These are phyloP conservation scores for Chymomyza procnemis DNA, from an alignment of 2,888 invertebrate genomes.

Conservation along the genomic window DNA sequence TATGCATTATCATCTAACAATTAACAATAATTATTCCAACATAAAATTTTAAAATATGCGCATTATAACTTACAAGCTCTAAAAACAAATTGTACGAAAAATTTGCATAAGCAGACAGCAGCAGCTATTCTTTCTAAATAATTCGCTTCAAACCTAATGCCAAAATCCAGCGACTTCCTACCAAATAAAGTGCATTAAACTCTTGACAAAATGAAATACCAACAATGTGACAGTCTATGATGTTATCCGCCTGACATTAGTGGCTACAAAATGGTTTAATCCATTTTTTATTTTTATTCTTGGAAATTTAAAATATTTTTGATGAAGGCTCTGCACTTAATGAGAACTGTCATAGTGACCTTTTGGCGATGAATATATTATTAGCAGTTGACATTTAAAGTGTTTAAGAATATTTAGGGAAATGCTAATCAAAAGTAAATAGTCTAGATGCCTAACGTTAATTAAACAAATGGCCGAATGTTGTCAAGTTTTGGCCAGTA, in stretches of 20 bases:
- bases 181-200: neutral
- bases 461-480: constrained; percentile 60
- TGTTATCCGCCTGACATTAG: neutral
- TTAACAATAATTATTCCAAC: too few species aligned
- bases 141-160: neutral
- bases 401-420: neutral
- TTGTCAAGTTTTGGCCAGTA: constrained; percentile 12
- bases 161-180: neutral
- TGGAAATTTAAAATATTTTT: neutral
- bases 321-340: neutral
- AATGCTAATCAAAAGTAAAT: neutral
- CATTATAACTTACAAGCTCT: too few species aligned
- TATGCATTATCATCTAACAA: too few species aligned
- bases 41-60: too few species aligned
- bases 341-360: neutral
- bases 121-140: too few species aligned
- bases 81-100: too few species aligned
- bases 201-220: neutral
- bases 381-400: neutral
- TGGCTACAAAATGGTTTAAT: neutral
- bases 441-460: constrained; percentile 8
- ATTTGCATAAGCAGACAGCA: too few species aligned
- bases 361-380: neutral
- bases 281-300: neutral
- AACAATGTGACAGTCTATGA: neutral